phyloP scores from a whole-genome alignment of 2,113 vertebrate genomes.

The Columba livia region DNA sequence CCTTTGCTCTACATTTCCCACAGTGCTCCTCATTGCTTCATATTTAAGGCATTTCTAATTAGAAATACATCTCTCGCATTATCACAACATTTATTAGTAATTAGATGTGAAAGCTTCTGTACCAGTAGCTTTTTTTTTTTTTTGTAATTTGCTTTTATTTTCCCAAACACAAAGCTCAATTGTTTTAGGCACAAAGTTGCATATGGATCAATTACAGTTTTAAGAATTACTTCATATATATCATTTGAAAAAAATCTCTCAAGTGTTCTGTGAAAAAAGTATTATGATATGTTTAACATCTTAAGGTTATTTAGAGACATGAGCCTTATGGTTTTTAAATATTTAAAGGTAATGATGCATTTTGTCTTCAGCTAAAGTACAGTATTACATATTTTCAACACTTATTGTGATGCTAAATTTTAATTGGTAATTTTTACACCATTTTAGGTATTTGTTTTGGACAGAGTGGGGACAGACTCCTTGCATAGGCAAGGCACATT shows the following conservation, averaged over 20 bases:
- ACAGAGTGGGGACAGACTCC: constrained; percentile 97
- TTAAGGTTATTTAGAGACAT: neutral
- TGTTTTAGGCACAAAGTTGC: neutral
- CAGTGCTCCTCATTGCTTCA: neutral
- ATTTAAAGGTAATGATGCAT: neutral
- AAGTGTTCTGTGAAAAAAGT: neutral
- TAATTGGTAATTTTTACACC: constrained; percentile 3
- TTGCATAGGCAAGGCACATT: constrained; percentile 89
- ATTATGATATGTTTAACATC: neutral
- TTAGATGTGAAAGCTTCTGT: neutral
- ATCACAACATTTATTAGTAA: neutral
- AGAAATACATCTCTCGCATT: neutral
- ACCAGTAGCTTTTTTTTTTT: neutral
- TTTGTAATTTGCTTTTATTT: neutral
- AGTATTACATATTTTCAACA: neutral
- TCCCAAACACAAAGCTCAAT: neutral
- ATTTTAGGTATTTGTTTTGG: constrained; percentile 94
- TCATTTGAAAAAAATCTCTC: neutral
- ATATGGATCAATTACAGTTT: neutral
- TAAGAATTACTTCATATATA: neutral
- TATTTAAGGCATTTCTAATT: neutral
- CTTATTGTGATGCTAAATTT: neutral
- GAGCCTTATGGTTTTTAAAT: neutral
- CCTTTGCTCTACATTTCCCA: neutral
- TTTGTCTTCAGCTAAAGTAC: neutral